Percentiles rank a stretch among this genome's conserved stretches.
Evolutionary conservation across 2,888 invertebrate species (phyloP).

Genomic region (Keiferia lycopersicella): DNA sequence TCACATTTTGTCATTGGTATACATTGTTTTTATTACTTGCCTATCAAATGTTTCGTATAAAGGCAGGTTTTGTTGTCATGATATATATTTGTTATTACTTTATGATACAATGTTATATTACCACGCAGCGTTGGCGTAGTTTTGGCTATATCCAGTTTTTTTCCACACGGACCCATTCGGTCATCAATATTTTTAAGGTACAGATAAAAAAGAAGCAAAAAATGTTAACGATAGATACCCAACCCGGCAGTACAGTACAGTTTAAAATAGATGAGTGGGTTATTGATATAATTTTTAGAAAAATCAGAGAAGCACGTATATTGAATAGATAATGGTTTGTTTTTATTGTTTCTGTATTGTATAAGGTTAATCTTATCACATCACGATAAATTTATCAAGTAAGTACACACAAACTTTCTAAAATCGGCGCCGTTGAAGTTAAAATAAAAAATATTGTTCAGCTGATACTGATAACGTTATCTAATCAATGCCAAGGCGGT

Average conservation of each 20-base stretch:
- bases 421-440: background rate
- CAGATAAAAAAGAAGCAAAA: background rate
- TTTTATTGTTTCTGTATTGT: background rate
- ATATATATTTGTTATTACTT: background rate
- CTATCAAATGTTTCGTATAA: background rate
- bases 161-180: background rate
- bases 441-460: slow-evolving; percentile 2
- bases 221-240: background rate
- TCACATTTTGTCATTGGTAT: background rate
- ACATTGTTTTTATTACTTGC: background rate
- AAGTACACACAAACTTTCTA: background rate
- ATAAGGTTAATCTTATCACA: background rate
- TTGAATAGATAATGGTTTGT: background rate
- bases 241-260: background rate
- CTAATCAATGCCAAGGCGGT: slow-evolving; percentile 35
- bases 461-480: slow-evolving; percentile 33
- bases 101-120: background rate
- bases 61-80: background rate
- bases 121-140: background rate
- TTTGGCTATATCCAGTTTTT: background rate
- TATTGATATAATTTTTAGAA: no score
- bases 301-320: no score
- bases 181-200: slow-evolving; percentile 2
- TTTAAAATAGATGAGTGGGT: no score
- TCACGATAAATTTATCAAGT: background rate